phyloP scores from a whole-genome alignment of 37 sponge, comb jelly and placozoan species.

The Cliona cf. orientalis region DNA sequence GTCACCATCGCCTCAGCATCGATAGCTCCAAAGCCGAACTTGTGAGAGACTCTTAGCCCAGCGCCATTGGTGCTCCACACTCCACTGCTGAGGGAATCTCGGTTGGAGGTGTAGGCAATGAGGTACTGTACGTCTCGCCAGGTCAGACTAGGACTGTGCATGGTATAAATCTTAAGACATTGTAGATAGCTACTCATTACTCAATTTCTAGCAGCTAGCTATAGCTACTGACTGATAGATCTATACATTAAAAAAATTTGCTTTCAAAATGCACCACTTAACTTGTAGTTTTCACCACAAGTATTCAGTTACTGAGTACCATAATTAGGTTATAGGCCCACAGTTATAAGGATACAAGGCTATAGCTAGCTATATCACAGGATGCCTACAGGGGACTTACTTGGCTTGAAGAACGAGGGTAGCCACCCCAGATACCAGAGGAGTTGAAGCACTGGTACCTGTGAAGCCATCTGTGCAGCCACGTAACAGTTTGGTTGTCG shows the following conservation, averaged over 20 bases:
- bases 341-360: too few relatives aligned
- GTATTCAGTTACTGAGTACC: too few relatives aligned
- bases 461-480: constrained; percentile 38
- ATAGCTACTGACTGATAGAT: too few relatives aligned
- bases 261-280: too few relatives aligned
- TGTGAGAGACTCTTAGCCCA: constrained; percentile 67
- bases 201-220: too few relatives aligned
- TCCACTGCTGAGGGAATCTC: constrained; percentile 2
- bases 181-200: too few relatives aligned
- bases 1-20: constrained; percentile 90
- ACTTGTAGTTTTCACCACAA: too few relatives aligned
- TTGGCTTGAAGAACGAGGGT: constrained; percentile 78
- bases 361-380: too few relatives aligned
- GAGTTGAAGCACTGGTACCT: constrained; percentile 68
- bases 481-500: constrained; percentile 37
- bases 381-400: constrained; percentile 24
- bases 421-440: constrained; percentile 59
- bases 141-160: constrained; percentile 80
- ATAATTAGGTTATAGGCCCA: too few relatives aligned
- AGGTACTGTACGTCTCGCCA: constrained; percentile 97
- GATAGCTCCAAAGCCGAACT: constrained; percentile 93
- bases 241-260: too few relatives aligned
- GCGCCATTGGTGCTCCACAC: constrained; percentile 80
- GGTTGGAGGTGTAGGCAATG: constrained; percentile 70
- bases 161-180: too few relatives aligned